phyloP scores from a whole-genome alignment of 2,113 vertebrate species.

The Ciconia maguari region DNA sequence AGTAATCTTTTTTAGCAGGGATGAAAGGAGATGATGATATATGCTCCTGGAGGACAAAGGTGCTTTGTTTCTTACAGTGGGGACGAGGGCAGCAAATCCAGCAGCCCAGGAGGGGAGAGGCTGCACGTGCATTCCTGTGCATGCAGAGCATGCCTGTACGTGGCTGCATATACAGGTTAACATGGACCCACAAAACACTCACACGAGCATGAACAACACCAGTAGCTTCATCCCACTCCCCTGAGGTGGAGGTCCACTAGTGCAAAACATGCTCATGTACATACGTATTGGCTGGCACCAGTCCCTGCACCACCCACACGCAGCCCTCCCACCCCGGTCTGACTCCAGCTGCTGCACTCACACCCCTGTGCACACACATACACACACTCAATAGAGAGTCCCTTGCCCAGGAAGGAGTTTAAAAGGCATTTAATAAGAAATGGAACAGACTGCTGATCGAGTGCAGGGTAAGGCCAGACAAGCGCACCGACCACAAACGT shows the following conservation, averaged over 20 bases:
- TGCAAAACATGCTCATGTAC: accelerated
- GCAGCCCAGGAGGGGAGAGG: neutral
- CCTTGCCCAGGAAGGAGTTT: neutral
- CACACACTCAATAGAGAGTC: neutral
- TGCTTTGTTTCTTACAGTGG: neutral
- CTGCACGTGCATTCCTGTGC: neutral
- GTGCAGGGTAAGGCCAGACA: neutral
- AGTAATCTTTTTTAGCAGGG: neutral
- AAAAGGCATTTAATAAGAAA: neutral
- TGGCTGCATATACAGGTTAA: neutral
- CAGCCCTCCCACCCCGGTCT: neutral
- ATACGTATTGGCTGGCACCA: accelerated
- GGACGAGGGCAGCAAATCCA: neutral
- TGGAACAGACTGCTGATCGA: neutral
- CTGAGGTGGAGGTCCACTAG: neutral
- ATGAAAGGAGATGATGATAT: neutral
- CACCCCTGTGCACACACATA: too few relatives aligned
- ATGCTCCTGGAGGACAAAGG: neutral
- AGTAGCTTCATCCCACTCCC: neutral
- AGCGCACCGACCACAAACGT: accelerated
- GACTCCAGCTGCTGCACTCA: neutral
- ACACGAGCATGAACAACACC: accelerated
- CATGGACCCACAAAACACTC: accelerated
- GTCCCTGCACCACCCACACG: accelerated
- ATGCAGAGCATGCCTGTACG: accelerated